phyloP scores from a whole-genome alignment of 2,888 invertebrate genomes.

The Drosophila kambysellisi region DNA sequence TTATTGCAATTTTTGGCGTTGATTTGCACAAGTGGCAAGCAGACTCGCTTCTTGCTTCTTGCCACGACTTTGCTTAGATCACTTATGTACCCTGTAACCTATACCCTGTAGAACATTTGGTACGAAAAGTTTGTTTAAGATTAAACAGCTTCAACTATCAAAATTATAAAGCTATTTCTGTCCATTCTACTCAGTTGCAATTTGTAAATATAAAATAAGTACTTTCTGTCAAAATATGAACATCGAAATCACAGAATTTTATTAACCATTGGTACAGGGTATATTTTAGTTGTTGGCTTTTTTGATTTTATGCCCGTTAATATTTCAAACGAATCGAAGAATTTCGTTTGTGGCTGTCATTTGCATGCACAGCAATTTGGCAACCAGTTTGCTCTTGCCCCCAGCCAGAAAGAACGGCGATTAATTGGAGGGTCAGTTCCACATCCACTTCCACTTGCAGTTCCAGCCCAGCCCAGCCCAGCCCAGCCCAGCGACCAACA shows the following conservation, averaged over 20 bases:
- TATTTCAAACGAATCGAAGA: slow-evolving; percentile 55
- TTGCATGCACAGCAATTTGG: slow-evolving; percentile 63
- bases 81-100: neutral
- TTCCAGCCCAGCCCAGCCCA: neutral
- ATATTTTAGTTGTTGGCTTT: neutral
- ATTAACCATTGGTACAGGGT: neutral
- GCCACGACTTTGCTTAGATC: slow-evolving; percentile 30
- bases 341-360: slow-evolving; percentile 57
- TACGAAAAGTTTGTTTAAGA: neutral
- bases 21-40: slow-evolving; percentile 55
- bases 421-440: slow-evolving; percentile 63
- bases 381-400: slow-evolving; percentile 46
- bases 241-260: neutral
- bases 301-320: slow-evolving; percentile 34
- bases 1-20: slow-evolving; percentile 67
- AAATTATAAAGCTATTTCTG: neutral
- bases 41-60: slow-evolving; percentile 39
- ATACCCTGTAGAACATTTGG: neutral
- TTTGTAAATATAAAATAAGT: neutral
- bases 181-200: neutral
- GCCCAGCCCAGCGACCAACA: slow-evolving; percentile 35
- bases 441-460: neutral
- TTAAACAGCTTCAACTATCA: neutral
- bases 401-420: slow-evolving; percentile 63
- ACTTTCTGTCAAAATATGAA: neutral